phyloP scores from a whole-genome alignment of 2,113 vertebrate genomes.

The Gopherus evgoodei region DNA sequence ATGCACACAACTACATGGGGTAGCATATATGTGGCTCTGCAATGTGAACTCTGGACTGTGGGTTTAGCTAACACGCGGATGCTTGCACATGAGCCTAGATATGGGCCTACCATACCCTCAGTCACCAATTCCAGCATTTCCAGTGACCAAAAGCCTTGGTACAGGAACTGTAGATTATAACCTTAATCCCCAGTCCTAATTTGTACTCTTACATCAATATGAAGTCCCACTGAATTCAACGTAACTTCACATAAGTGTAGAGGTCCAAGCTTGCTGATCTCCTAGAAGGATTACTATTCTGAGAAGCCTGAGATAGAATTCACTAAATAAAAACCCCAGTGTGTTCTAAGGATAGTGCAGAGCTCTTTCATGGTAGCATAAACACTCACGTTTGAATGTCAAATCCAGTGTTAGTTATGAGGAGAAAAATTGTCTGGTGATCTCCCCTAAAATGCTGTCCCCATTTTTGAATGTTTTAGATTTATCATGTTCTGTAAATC shows the following conservation, averaged over 20 bases:
- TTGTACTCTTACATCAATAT: not conserved
- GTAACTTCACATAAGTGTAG: not conserved
- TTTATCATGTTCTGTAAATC: not conserved
- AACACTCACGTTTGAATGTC: not conserved
- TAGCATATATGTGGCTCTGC: no score
- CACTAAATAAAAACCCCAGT: not conserved
- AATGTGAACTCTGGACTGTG: no score
- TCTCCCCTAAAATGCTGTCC: not conserved
- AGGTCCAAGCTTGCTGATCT: not conserved
- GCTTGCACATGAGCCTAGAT: not conserved
- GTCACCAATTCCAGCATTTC: not conserved
- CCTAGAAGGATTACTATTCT: not conserved
- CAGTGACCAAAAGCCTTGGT: not conserved
- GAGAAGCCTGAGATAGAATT: not conserved
- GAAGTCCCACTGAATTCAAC: not conserved
- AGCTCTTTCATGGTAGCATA: not conserved
- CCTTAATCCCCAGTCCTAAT: not conserved
- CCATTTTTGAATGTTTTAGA: not conserved
- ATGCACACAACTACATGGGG: no score
- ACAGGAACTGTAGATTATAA: not conserved
- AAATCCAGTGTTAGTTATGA: not conserved
- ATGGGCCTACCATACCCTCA: not conserved
- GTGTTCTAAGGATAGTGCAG: not conserved
- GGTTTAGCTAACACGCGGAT: not conserved
- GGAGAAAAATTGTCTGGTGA: not conserved